Base-by-base conservation (phyloP, 2,888 invertebrate genomes). In the Petrolisthes cinctipes region DNA sequence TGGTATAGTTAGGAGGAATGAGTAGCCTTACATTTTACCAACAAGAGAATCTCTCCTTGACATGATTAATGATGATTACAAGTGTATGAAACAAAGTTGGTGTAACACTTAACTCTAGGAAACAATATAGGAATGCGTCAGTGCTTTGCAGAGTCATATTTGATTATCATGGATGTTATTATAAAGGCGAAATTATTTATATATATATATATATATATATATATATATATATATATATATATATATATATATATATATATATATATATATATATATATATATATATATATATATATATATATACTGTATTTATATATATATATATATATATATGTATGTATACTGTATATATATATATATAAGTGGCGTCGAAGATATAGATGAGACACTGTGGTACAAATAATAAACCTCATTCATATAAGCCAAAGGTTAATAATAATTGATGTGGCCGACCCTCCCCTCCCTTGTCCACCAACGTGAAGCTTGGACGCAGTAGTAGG, bases 91-190 rank as follows among this genome's bases (percentile, higher is more conserved):
- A 85, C 76, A 85, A 78, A 68, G 76, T 75, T 79, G 79, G 76
- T 85, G 79, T 85, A 85, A 61, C 85, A 68, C 85, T 85, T 85
- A 85, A 68, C 76, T 85, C 85, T 85, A 85, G 79, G 79, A 85
- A 81, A 85, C 73, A 80, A 81, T 83, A 83, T 73, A 83, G 71
- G 57, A 78, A 80, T 85, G 85, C 81, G 80, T 81, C 85, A 81
- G 81, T 81, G 85, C 85, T 85, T 85, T 76, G 75, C 78, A 79
- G 57, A 68, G 85, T 85, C 79, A 68, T 85, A 85, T 85, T 85
- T 85, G 85, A 85, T 85, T 85, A 85, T 85, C 85, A 86, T 86
- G 61, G 61, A 86, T 86, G 73, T 86, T 75, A 71, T 80, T 71
- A 66, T 37, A 37, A 20, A 71, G 17, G 20, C 20, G 11, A 20